Evolutionary conservation across 1,140 invertebrate species (phyloP).

Genomic region (Anastatus disparis): DNA sequence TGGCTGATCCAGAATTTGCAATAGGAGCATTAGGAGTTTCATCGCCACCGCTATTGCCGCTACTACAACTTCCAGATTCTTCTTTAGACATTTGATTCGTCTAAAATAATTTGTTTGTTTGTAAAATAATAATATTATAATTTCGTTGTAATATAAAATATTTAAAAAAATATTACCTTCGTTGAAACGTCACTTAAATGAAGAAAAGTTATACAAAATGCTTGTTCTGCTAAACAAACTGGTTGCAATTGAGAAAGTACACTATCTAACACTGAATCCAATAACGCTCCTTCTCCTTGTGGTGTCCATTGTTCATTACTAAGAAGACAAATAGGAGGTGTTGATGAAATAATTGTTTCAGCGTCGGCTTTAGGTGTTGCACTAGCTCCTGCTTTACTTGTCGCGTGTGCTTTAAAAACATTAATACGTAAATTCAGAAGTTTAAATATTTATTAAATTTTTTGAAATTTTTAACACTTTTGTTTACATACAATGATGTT

Average conservation of each 20-base stretch:
- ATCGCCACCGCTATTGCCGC: conserved; percentile 38
- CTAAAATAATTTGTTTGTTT: background rate
- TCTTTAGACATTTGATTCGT: conserved; percentile 44
- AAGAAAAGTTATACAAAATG: conserved; percentile 95
- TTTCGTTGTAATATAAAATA: background rate
- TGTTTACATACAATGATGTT: conserved; percentile 42
- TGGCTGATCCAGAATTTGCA: conserved; percentile 56
- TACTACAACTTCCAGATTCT: conserved; percentile 52
- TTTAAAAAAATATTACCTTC: conserved; percentile 55
- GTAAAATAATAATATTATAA: background rate
- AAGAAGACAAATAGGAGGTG: conserved; percentile 57
- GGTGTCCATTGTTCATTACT: conserved; percentile 59
- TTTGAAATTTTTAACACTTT: background rate
- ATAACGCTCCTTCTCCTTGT: conserved; percentile 59
- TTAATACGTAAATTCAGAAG: background rate
- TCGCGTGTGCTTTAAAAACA: conserved; percentile 31
- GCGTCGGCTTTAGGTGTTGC: conserved; percentile 22
- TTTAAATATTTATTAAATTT: conserved; percentile 2
- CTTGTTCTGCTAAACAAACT: conserved; percentile 93
- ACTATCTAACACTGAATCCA: conserved; percentile 80
- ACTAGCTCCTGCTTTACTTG: conserved; percentile 16
- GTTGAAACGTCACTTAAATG: conserved; percentile 77
- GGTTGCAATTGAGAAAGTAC: conserved; percentile 90
- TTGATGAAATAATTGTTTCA: conserved; percentile 25
- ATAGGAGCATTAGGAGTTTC: conserved; percentile 47